Conservation (phyloP, 2,888 invertebrate species). For the Spialia ferax region DNA sequence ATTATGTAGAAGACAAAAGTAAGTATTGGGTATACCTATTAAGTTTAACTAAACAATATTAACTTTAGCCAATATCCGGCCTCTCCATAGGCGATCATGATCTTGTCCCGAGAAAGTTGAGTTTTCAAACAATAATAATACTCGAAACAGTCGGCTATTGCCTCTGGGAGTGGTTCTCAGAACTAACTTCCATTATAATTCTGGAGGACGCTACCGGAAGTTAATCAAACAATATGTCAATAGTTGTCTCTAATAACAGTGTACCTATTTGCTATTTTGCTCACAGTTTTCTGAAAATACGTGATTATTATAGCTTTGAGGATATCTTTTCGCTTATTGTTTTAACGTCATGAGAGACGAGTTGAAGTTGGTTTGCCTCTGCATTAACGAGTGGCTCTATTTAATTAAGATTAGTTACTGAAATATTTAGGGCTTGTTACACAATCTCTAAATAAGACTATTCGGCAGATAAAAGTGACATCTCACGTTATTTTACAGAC, state of each 20-base stretch:
- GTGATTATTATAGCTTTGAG: not conserved
- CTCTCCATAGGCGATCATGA: not conserved
- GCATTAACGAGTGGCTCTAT: too few species aligned
- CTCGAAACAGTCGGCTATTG: conserved; percentile 9
- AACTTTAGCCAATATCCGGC: not conserved
- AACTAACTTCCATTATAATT: conserved; percentile 23
- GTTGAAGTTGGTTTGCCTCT: too few species aligned
- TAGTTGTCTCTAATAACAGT: not conserved
- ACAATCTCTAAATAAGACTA: too few species aligned
- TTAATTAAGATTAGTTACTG: too few species aligned
- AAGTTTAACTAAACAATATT: not conserved
- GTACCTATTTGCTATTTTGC: not conserved
- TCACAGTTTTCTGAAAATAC: not conserved
- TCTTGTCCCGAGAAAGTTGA: conserved; percentile 32
- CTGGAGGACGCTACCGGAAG: conserved; percentile 6
- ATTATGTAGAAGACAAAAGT: too few species aligned
- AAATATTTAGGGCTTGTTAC: too few species aligned
- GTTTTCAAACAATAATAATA: conserved; percentile 40
- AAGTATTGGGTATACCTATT: too few species aligned
- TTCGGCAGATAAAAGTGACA: too few species aligned
- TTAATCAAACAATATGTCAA: conserved; percentile 20
- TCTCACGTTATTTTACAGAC: too few species aligned
- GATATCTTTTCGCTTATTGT: too few species aligned
- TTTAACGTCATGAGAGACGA: too few species aligned
- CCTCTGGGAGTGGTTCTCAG: conserved; percentile 18